Conservation (phyloP, 2,888 invertebrate species). For the Macroteleia sp. region DNA sequence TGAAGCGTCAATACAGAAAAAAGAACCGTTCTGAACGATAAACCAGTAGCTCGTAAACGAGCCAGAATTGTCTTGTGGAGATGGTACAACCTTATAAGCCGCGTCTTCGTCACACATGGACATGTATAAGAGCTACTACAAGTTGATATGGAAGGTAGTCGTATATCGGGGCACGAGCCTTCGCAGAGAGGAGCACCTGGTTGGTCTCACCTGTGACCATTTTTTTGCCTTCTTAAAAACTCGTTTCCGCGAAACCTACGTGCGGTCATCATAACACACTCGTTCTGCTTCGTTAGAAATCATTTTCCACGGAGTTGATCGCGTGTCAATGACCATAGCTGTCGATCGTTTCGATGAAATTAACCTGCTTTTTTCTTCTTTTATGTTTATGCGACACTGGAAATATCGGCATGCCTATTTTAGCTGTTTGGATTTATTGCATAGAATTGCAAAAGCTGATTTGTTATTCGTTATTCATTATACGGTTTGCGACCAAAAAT, state of each 20-base stretch:
- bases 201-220: slow-evolving; percentile 63
- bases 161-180: slow-evolving; percentile 67
- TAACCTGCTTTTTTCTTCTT: slow-evolving; percentile 51
- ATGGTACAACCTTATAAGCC: slow-evolving; percentile 64
- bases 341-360: slow-evolving; percentile 57
- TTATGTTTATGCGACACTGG: slow-evolving; percentile 38
- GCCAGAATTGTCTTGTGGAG: slow-evolving; percentile 53
- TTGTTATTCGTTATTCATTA: slow-evolving; percentile 14
- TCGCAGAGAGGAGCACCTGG: slow-evolving; percentile 52
- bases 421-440: slow-evolving; percentile 44
- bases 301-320: slow-evolving; percentile 67
- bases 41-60: slow-evolving; percentile 61
- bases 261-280: slow-evolving; percentile 68
- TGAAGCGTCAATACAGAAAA: slow-evolving; percentile 49
- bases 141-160: slow-evolving; percentile 71
- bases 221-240: slow-evolving; percentile 45
- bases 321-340: slow-evolving; percentile 64
- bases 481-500: no score
- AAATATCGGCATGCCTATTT: slow-evolving; percentile 42
- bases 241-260: slow-evolving; percentile 65
- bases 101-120: slow-evolving; percentile 61
- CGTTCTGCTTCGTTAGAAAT: slow-evolving; percentile 69
- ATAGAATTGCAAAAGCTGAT: slow-evolving; percentile 22
- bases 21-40: slow-evolving; percentile 57
- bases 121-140: slow-evolving; percentile 70